A percentile compares a stretch with the other conserved stretches of the same genome.
These are phyloP conservation scores for Nothura maculosa DNA, from an alignment of 2,797 vertebrate species.

Conservation along the genomic window DNA sequence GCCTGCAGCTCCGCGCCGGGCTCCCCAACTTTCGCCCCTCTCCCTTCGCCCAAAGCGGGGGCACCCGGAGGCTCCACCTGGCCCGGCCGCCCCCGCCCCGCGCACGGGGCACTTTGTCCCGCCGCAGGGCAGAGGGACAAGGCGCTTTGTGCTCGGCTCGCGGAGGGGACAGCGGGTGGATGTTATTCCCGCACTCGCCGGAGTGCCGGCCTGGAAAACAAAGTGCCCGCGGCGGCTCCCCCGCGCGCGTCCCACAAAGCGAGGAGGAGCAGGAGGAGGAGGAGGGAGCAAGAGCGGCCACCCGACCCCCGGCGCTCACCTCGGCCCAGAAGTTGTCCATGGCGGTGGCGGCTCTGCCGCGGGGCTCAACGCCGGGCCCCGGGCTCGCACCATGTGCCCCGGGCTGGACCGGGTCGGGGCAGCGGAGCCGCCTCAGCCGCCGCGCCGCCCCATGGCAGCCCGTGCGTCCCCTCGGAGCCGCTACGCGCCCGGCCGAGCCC, in stretches of 20 bases:
- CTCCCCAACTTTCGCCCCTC: neutral
- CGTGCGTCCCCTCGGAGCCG: conserved; percentile 25
- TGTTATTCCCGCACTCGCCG: neutral
- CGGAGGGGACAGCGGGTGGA: too few relatives aligned
- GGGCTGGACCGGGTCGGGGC: neutral
- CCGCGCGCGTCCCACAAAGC: neutral
- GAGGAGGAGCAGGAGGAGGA: too few relatives aligned
- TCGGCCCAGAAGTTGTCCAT: conserved; percentile 65
- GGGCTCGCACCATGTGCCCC: conserved; percentile 45
- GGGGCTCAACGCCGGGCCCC: conserved; percentile 14
- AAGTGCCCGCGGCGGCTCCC: neutral
- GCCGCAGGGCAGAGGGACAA: too few relatives aligned
- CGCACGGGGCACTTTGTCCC: too few relatives aligned
- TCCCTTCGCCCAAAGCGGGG: too few relatives aligned
- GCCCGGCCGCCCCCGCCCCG: neutral
- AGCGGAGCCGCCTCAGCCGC: conserved; percentile 16
- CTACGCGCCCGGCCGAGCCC: neutral
- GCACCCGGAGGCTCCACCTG: too few relatives aligned
- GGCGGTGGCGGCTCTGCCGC: conserved; percentile 12
- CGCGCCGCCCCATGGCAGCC: conserved; percentile 37
- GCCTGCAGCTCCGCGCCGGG: too few relatives aligned
- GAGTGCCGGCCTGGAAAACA: neutral
- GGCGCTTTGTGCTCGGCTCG: neutral
- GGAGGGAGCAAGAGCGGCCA: neutral
- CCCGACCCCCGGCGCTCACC: conserved; percentile 16